Evolutionary conservation across 2,113 vertebrate genomes (phyloP).

Genomic region (Rallus limicola): DNA sequence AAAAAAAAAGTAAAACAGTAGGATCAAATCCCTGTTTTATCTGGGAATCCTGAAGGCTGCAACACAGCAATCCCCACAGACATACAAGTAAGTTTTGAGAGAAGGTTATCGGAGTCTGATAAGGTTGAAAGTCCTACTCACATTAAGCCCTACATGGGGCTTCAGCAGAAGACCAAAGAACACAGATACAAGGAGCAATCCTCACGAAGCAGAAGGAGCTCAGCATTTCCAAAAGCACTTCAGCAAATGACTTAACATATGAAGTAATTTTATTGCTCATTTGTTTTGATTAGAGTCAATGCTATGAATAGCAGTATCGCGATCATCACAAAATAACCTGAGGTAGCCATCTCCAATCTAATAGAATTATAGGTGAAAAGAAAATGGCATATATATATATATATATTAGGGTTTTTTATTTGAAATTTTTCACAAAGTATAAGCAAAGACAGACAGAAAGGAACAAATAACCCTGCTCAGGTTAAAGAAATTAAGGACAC

Average conservation of each 20-base stretch:
- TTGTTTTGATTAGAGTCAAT: neutral
- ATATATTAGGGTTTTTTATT: neutral
- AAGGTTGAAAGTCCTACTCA: neutral
- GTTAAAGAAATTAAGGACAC: neutral
- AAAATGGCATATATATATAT: accelerated
- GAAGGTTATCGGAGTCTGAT: neutral
- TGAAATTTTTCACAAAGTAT: neutral
- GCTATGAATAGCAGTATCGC: neutral
- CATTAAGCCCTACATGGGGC: neutral
- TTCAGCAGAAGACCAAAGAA: neutral
- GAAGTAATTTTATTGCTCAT: neutral
- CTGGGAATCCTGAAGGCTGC: neutral
- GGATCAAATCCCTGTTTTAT: neutral
- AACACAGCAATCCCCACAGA: neutral
- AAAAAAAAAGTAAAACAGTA: neutral
- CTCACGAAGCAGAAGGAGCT: accelerated
- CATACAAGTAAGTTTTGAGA: neutral
- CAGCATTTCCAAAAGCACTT: neutral
- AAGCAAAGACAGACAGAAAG: neutral
- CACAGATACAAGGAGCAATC: neutral
- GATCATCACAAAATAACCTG: neutral
- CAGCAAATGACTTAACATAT: neutral
- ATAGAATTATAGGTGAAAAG: neutral
- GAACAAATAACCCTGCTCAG: neutral
- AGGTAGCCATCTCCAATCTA: neutral